A percentile compares a stretch with the other conserved stretches of the same genome.
Evolutionary conservation across 2,888 invertebrate species (phyloP).

Genomic region (Pyrochroa serraticornis): DNA sequence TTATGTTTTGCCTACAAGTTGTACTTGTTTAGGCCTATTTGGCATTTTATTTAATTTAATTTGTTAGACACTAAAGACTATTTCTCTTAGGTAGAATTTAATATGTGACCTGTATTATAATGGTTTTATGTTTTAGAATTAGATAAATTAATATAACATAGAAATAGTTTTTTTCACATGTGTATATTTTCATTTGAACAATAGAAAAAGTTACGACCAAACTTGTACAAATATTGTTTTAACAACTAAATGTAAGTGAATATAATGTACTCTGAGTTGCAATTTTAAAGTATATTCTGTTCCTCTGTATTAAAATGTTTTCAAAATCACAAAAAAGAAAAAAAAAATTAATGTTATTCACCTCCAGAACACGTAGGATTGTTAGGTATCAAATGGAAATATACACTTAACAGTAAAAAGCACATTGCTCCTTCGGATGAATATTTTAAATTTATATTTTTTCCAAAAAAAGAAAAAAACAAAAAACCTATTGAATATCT

Average conservation of each 20-base stretch:
- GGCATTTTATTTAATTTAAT: constrained; percentile 51
- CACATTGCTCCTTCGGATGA: constrained; percentile 28
- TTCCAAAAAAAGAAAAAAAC: constrained; percentile 24
- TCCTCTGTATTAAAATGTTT: constrained; percentile 1
- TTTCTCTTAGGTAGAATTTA: constrained; percentile 53
- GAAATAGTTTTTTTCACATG: constrained; percentile 48
- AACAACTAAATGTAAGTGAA: not conserved
- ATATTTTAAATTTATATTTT: constrained; percentile 28
- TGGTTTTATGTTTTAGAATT: constrained; percentile 59
- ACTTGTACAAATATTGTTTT: constrained; percentile 21
- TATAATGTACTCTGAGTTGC: not conserved
- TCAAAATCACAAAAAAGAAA: too few relatives aligned
- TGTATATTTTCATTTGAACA: constrained; percentile 51
- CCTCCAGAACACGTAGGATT: too few relatives aligned
- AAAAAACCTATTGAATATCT: constrained; percentile 42
- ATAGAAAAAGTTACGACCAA: constrained; percentile 4
- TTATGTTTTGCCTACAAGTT: constrained; percentile 41
- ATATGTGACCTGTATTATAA: constrained; percentile 58
- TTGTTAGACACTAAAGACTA: constrained; percentile 54
- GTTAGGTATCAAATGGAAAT: constrained; percentile 31
- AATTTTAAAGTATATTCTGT: not conserved
- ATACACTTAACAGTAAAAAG: constrained; percentile 31
- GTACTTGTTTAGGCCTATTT: constrained; percentile 38
- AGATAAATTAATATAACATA: constrained; percentile 56
- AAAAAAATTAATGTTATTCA: too few relatives aligned